A percentile compares a stretch with the other conserved stretches of the same genome.
Conservation (phyloP, 2,113 vertebrate genomes). For the Orycteropus afer region DNA sequence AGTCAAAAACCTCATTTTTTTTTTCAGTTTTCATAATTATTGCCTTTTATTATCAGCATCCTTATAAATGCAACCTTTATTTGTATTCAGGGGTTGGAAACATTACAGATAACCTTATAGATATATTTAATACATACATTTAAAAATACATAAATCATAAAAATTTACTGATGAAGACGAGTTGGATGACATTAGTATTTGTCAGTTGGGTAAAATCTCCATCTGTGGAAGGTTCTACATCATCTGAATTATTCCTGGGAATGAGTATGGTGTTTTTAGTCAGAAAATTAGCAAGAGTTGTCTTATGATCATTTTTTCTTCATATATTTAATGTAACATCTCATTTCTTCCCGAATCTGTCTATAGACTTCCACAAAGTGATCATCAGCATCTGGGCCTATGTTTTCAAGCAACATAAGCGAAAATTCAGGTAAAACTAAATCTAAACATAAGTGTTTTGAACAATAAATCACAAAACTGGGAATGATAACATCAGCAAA, state of each 20-base stretch:
- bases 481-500: background rate
- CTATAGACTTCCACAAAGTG: background rate
- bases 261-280: background rate
- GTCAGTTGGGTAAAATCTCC: background rate
- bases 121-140: background rate
- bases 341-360: background rate
- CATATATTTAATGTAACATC: background rate
- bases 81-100: background rate
- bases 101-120: background rate
- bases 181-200: background rate
- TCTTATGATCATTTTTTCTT: background rate
- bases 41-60: background rate
- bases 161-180: background rate
- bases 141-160: background rate
- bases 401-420: background rate
- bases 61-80: background rate
- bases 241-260: background rate
- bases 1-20: background rate
- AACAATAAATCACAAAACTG: background rate
- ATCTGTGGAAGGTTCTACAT: background rate
- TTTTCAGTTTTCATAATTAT: background rate
- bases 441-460: background rate
- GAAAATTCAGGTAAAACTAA: background rate
- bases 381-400: background rate
- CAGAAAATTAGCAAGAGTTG: background rate